phyloP scores from a whole-genome alignment of 2,797 vertebrate genomes.

The Gallirallus australis region DNA sequence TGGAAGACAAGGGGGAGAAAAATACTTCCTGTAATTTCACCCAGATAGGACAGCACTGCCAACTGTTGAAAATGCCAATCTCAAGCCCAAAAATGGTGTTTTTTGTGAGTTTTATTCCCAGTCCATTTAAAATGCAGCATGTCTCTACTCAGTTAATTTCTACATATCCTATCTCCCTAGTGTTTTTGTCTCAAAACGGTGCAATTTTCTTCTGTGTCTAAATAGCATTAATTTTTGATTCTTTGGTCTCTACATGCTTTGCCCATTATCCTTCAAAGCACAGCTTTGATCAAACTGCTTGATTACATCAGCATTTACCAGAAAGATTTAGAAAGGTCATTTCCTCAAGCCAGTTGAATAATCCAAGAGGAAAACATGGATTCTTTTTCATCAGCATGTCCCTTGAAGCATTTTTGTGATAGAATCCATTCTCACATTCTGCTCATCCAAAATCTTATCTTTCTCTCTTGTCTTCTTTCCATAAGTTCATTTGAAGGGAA shows the following conservation, averaged over 20 bases:
- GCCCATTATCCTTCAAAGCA: not conserved
- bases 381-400: not conserved
- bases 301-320: not conserved
- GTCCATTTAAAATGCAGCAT: not conserved
- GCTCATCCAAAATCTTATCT: not conserved
- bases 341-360: not conserved
- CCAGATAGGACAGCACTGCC: not conserved
- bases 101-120: not conserved
- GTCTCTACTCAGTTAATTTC: not conserved
- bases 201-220: not conserved
- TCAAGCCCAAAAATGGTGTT: not conserved
- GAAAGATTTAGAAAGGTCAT: not conserved
- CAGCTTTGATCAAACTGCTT: not conserved
- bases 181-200: not conserved
- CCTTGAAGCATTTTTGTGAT: not conserved
- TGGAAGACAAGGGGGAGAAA: accelerated
- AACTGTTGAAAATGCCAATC: not conserved
- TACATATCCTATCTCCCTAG: not conserved
- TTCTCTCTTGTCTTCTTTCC: not conserved
- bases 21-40: not conserved
- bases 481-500: not conserved
- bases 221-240: not conserved
- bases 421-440: not conserved
- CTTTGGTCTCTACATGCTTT: not conserved
- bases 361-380: not conserved